A percentile compares a stretch with the other conserved stretches of the same genome.
phyloP scores from a whole-genome alignment of 2,113 vertebrate species.

The Microcebus jonahi region DNA sequence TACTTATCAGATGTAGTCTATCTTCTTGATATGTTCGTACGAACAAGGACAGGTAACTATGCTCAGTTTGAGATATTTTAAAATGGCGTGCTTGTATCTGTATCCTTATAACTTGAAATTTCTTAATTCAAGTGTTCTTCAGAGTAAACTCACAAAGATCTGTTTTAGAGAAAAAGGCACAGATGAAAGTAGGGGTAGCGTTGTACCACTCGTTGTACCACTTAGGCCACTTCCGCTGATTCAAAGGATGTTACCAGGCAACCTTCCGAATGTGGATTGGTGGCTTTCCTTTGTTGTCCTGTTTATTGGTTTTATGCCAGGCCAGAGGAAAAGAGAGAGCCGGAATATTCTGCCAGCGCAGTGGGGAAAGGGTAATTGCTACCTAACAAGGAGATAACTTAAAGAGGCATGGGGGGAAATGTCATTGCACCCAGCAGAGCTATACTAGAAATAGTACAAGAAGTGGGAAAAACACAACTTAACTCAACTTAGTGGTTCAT shows the following conservation, averaged over 20 bases:
- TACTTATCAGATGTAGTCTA: constrained; percentile 90
- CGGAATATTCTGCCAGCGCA: neutral
- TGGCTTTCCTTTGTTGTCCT: neutral
- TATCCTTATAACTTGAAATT: neutral
- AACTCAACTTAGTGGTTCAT: neutral
- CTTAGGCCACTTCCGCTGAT: neutral
- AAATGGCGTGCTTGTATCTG: neutral
- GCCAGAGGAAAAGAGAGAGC: neutral
- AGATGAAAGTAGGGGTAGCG: neutral
- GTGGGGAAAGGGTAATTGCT: neutral
- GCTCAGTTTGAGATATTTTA: constrained; percentile 80
- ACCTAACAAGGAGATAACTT: neutral
- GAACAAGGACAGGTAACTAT: constrained; percentile 92
- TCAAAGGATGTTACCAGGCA: neutral
- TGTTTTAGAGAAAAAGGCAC: constrained; percentile 2
- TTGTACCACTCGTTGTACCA: neutral
- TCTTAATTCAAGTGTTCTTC: neutral
- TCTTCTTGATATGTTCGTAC: constrained; percentile 93
- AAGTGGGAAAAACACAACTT: neutral
- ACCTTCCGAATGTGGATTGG: neutral
- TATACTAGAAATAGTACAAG: neutral
- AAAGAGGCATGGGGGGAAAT: neutral
- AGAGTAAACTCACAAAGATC: neutral
- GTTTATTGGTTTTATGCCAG: neutral
- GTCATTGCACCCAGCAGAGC: neutral